Evolutionary conservation across 2,797 vertebrate species (phyloP), one percentile per base, ranked within the genome.

Genomic region (Chaetophractus vellerosus): DNA sequence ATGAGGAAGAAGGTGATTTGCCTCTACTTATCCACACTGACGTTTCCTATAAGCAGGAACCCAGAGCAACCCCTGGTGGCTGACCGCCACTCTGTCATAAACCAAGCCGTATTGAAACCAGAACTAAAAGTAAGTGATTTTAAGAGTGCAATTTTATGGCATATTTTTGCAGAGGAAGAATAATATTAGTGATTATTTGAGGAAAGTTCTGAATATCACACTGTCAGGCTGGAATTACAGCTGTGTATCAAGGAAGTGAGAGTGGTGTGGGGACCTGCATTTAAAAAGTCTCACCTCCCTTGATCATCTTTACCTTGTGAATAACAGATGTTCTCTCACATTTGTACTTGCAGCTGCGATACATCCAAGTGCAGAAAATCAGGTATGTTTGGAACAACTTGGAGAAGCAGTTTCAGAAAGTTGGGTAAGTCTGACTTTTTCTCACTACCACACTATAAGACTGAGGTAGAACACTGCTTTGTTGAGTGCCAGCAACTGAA

Each of bases 301-400:
- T 19, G 16, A 15, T 6, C 6, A 4, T 9, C 38, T 86, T 90
- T 76, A 21, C 14, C 71, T 68, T 55, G 9, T 76, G 68, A 80
- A 88, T 10, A 10, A 68, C 21, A 9, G 31, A 45, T 83, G 18
- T 71, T 15, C 26, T 75, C 3, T 71, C 36, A 19, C 36, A 0
- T 85, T 97, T 97, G 66, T 52, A 33, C 72, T 97, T 97, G 57
- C 74, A 99, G 98, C 19, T 98, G 33, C 97, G 96, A 50, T 98
- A 80, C 72, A 97, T 98, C 83, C 97, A 98, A 84, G 98, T 98
- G 61, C 98, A 98, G 96, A 98, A 98, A 98, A 98, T 98, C 78
- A 97, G 93, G 88, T 98, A 98, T 9, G 48, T 98, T 91, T 98
- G 98, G 98, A 96, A 98, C 95, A 82, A 96, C 41, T 80, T 93